Evolutionary conservation across 2,113 vertebrate species (phyloP).

Genomic region (Calidris pugnax): DNA sequence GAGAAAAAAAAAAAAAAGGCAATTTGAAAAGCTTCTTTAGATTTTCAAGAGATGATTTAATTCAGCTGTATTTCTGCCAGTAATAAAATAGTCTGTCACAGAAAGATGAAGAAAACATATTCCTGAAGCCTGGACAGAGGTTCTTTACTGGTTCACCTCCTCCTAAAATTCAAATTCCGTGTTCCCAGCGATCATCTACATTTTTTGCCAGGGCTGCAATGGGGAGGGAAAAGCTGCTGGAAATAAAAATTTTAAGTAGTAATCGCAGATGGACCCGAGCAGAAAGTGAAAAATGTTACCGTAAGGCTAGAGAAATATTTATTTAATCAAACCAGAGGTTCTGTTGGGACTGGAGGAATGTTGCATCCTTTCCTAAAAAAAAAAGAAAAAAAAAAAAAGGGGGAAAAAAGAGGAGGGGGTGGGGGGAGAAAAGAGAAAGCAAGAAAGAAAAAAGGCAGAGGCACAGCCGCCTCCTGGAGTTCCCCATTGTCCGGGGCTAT

Average conservation of each 20-base stretch:
- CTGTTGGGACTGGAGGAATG: slow-evolving; percentile 79
- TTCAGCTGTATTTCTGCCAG: slow-evolving; percentile 37
- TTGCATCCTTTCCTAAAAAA: slow-evolving; percentile 71
- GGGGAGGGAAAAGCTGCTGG: slow-evolving; percentile 62
- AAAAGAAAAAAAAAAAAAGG: background rate
- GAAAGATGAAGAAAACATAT: slow-evolving; percentile 46
- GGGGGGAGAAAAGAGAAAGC: slow-evolving; percentile 48
- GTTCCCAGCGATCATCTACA: slow-evolving; percentile 65
- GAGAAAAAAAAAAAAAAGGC: rapidly evolving
- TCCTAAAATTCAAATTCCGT: slow-evolving; percentile 71
- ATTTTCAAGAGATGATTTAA: slow-evolving; percentile 55
- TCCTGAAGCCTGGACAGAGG: slow-evolving; percentile 53
- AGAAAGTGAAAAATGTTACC: slow-evolving; percentile 74
- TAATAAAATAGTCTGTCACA: slow-evolving; percentile 46
- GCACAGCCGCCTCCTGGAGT: slow-evolving; percentile 77
- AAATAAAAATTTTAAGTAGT: slow-evolving; percentile 74
- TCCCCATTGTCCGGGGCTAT: slow-evolving; percentile 78
- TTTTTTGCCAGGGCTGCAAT: slow-evolving; percentile 80
- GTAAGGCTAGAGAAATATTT: slow-evolving; percentile 74
- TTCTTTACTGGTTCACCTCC: slow-evolving; percentile 65
- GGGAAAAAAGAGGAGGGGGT: background rate
- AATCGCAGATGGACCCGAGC: slow-evolving; percentile 58
- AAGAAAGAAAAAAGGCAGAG: slow-evolving; percentile 79
- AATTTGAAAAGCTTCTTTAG: slow-evolving; percentile 39
- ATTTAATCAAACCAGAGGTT: slow-evolving; percentile 78